Conservation (phyloP, 2,113 vertebrate genomes). For the Cynoglossus semilaevis region DNA sequence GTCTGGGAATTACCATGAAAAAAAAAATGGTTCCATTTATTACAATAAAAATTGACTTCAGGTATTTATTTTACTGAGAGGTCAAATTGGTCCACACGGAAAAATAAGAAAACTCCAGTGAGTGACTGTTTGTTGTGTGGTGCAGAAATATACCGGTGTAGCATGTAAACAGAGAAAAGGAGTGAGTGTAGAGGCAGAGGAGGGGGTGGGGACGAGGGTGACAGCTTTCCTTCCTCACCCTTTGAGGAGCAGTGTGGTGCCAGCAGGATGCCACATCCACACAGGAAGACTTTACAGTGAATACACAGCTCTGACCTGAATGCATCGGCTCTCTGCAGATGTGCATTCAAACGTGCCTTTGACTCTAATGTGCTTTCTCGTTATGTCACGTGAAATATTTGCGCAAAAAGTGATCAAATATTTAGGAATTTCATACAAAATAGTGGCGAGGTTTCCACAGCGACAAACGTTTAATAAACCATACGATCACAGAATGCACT, state of each 20-base stretch:
- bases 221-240: slow-evolving; percentile 50
- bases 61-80: slow-evolving; percentile 31
- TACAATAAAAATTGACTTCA: too few relatives aligned
- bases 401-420: not conserved
- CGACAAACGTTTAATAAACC: slow-evolving; percentile 32
- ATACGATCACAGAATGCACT: slow-evolving; percentile 10
- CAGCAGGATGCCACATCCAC: slow-evolving; percentile 27
- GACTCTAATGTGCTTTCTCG: not conserved
- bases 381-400: not conserved
- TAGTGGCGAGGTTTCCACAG: not conserved
- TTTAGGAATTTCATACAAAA: not conserved
- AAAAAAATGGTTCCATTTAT: slow-evolving; percentile 2
- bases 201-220: slow-evolving; percentile 47
- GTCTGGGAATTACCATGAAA: slow-evolving; percentile 10
- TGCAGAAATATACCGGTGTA: slow-evolving; percentile 42
- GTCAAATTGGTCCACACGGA: slow-evolving; percentile 18
- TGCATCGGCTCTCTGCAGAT: slow-evolving; percentile 39
- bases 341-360: not conserved
- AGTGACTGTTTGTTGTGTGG: slow-evolving; percentile 22
- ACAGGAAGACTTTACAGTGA: slow-evolving; percentile 41
- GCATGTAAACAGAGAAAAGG: slow-evolving; percentile 50
- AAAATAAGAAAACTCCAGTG: slow-evolving; percentile 8
- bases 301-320: slow-evolving; percentile 48
- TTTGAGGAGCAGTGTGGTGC: slow-evolving; percentile 57
- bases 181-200: slow-evolving; percentile 33